Base-by-base conservation (phyloP, 2,888 invertebrate species). In the Aspidiotus rigidus region DNA sequence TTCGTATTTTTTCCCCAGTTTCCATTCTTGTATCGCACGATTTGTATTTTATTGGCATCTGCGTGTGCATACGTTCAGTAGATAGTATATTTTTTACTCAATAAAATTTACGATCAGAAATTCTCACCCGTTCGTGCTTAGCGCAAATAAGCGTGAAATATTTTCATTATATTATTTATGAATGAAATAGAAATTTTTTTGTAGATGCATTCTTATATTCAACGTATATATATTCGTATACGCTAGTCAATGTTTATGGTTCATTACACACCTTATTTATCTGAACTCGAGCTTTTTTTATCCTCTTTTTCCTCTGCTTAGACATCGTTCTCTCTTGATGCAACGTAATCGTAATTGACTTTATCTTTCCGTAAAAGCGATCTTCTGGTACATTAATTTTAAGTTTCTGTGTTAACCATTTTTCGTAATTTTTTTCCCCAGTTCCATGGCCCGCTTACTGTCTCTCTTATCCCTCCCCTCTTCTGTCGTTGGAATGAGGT, bases 301-400 rank as follows among this genome's bases (percentile, higher is more conserved):
- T 13, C 49, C n/a, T 28, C 28, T 28, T 5, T 28, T 28, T 28
- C 28, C 28, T 28, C 28, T 28, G 28, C 28, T 28, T 28, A 28
- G 28, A 28, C 28, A 28, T 28, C 28, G 28, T 49, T 49, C 49
- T 49, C n/a, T 49, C n/a, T 49, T n/a, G 49, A n/a, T n/a, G n/a
- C 49, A 63, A 44, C 53, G 16, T 63, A 63, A 41, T 16, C 41
- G 53, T 63, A 63, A 63, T 63, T 66, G 66, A 66, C 42, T 44
- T 66, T 59, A 66, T 59, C 59, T 66, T 59, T 66, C 66, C 17
- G 39, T 57, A 59, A 42, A 66, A 66, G 49, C 66, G 57, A 66
- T 66, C 66, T 59, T 66, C 59, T 57, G 57, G 66, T 59, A 66
- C 57, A 66, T 66, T 59, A 66, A 59, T 66, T 69, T 60, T 42